These are phyloP conservation scores for Patiria pectinifera DNA, from an alignment of 53 echinoderm and acorn worm species.

Conservation along the genomic window DNA sequence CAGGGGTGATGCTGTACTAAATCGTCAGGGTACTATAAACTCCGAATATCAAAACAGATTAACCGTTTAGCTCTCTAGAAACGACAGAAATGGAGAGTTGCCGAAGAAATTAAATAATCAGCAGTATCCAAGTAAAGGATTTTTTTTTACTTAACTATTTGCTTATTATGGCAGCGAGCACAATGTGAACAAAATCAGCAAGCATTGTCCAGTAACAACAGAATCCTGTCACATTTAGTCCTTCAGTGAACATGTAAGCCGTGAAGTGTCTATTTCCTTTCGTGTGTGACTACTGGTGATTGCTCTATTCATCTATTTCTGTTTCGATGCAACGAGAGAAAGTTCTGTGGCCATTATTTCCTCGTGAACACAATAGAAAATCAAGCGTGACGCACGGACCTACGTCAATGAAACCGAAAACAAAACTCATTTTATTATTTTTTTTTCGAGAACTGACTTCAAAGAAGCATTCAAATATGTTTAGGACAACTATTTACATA, in stretches of 20 bases:
- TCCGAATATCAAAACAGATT: neutral
- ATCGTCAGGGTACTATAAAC: neutral
- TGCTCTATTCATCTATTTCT: neutral
- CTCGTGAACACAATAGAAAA: neutral
- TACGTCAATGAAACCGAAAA: constrained; percentile 12
- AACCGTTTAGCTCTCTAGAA: no score
- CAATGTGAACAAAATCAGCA: no score
- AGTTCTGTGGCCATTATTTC: neutral
- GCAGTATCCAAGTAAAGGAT: no score
- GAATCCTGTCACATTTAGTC: no score
- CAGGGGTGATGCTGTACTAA: neutral
- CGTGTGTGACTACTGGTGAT: no score
- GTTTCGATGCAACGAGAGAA: neutral
- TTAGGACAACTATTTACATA: neutral
- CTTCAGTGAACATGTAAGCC: no score
- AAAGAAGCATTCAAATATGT: neutral
- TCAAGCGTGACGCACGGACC: neutral
- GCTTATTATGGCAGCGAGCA: no score
- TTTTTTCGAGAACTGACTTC: neutral
- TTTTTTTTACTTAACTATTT: no score
- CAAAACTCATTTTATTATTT: neutral
- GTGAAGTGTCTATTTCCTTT: no score
- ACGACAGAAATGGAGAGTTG: no score
- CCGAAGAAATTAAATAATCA: no score
- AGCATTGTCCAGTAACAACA: no score